A percentile compares a stretch with the other conserved stretches of the same genome.
phyloP scores from a whole-genome alignment of 2,888 invertebrate genomes.

The Branchellion lobata region DNA sequence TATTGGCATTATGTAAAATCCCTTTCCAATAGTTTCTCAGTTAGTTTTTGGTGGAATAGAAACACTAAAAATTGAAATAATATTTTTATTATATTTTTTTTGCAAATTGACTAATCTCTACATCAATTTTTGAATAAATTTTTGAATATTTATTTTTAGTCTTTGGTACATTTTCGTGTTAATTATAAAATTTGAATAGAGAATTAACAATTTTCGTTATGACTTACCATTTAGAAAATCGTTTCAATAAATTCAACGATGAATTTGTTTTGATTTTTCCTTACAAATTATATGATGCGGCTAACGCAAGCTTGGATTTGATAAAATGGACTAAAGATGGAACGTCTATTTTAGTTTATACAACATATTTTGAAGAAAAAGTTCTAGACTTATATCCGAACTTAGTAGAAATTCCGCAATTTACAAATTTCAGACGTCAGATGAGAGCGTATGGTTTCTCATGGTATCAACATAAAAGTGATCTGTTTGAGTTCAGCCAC shows the following conservation, averaged over 20 bases:
- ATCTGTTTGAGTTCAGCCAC: conserved; percentile 56
- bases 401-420: conserved; percentile 57
- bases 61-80: no score
- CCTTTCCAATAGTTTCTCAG: conserved; percentile 84
- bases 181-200: background rate
- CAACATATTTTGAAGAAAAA: conserved; percentile 54
- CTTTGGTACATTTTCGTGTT: no score
- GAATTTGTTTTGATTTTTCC: conserved; percentile 32
- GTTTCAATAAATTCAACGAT: background rate
- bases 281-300: conserved; percentile 35
- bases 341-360: conserved; percentile 43
- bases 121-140: no score
- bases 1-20: conserved; percentile 97
- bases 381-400: conserved; percentile 58
- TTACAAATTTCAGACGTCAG: conserved; percentile 57
- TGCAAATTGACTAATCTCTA: no score
- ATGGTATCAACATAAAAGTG: conserved; percentile 53
- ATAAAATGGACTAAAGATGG: conserved; percentile 44
- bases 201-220: background rate
- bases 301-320: conserved; percentile 9
- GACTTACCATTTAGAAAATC: conserved; percentile 6
- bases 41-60: conserved; percentile 91
- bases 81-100: no score
- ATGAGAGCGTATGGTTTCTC: conserved; percentile 59
- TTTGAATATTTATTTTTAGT: no score